These are phyloP conservation scores for Cosmia pyralina DNA, from an alignment of 2,888 invertebrate genomes.

Conservation along the genomic window DNA sequence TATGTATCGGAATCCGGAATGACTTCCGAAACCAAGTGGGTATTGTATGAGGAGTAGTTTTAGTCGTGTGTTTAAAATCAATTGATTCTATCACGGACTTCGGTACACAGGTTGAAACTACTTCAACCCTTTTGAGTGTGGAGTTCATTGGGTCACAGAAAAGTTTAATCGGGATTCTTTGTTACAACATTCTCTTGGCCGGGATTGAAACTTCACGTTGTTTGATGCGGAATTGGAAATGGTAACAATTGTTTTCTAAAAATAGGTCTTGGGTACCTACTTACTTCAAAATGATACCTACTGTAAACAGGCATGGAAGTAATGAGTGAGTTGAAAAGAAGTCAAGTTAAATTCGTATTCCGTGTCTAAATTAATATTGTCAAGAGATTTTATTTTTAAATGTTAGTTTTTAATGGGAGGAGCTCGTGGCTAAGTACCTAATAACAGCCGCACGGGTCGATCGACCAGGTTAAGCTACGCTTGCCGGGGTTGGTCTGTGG, in stretches of 20 bases:
- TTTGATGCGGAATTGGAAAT: slow-evolving; percentile 30
- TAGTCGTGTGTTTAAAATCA: slow-evolving; percentile 42
- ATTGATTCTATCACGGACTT: slow-evolving; percentile 40
- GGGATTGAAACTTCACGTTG: slow-evolving; percentile 36
- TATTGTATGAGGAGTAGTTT: slow-evolving; percentile 43
- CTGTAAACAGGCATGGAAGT: neutral
- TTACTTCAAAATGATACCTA: neutral
- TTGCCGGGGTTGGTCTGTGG: too few relatives aligned
- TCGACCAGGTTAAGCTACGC: too few relatives aligned
- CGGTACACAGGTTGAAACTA: slow-evolving; percentile 28
- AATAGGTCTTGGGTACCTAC: too few relatives aligned
- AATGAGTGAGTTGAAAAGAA: neutral
- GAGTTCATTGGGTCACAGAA: slow-evolving; percentile 35
- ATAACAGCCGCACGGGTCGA: too few relatives aligned
- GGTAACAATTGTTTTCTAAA: neutral
- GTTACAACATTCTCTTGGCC: slow-evolving; percentile 21
- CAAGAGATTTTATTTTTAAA: too few relatives aligned
- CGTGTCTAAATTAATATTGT: too few relatives aligned
- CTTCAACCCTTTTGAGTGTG: slow-evolving; percentile 44
- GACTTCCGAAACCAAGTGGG: slow-evolving; percentile 35
- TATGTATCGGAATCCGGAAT: slow-evolving; percentile 40
- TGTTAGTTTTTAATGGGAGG: too few relatives aligned
- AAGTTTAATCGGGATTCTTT: slow-evolving; percentile 49
- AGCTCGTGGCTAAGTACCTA: too few relatives aligned
- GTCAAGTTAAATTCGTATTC: neutral